Conservation (phyloP, 2,113 vertebrate genomes). For the Cyrtonyx montezumae region DNA sequence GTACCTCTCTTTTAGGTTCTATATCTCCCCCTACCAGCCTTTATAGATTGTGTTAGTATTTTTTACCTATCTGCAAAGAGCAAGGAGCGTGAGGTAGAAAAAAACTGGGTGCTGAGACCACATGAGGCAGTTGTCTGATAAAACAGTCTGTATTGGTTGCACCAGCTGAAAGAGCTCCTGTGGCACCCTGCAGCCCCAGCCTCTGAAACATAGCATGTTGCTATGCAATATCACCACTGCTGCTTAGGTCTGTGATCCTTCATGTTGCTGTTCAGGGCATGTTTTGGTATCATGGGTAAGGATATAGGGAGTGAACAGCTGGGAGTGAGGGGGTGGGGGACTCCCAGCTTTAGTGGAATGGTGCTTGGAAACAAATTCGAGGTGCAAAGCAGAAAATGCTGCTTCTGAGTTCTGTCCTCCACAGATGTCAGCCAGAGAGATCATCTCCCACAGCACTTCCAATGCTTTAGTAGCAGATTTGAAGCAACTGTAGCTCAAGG, state of each 20-base stretch:
- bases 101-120: not conserved
- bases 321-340: not conserved
- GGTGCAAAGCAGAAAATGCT: not conserved
- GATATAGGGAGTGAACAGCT: not conserved
- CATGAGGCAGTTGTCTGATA: not conserved
- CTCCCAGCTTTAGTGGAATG: not conserved
- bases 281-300: not conserved
- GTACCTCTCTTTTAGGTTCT: no score
- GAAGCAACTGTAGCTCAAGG: constrained; percentile 15
- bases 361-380: constrained; percentile 11
- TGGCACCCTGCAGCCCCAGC: not conserved
- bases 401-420: not conserved
- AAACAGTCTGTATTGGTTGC: not conserved
- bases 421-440: not conserved
- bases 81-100: not conserved
- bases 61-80: not conserved
- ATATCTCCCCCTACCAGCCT: rapidly evolving
- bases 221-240: not conserved
- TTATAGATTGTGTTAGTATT: not conserved
- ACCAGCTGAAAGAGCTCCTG: not conserved
- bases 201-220: not conserved
- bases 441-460: constrained; percentile 3
- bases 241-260: not conserved
- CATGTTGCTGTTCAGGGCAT: not conserved
- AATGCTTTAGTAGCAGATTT: not conserved